A percentile compares a stretch with the other conserved stretches of the same genome.
These are phyloP conservation scores for Triplophysa bombifrons DNA, from an alignment of 2,797 vertebrate genomes.

Conservation along the genomic window DNA sequence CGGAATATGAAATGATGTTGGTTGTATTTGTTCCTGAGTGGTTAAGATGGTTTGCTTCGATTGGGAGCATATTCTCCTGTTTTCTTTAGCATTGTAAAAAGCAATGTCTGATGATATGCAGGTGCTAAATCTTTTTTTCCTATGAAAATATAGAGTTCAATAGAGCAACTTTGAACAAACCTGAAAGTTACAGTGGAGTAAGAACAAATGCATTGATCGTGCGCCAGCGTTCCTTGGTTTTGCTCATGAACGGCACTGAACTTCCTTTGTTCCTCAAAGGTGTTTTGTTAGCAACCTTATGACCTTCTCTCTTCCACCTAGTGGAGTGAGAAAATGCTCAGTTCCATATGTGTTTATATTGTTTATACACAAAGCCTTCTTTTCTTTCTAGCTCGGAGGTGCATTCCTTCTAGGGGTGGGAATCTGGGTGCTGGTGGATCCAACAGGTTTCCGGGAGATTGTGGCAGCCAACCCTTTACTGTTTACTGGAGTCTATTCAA, in stretches of 20 bases:
- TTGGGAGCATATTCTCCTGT: slow-evolving; percentile 16
- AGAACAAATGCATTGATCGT: slow-evolving; percentile 32
- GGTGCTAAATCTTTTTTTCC: slow-evolving; percentile 24
- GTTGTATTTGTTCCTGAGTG: background rate
- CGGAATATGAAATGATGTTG: background rate
- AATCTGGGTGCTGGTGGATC: slow-evolving; percentile 86
- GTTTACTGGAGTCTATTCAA: slow-evolving; percentile 81
- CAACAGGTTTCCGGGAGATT: slow-evolving; percentile 85
- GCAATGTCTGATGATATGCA: slow-evolving; percentile 4
- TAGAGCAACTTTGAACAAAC: slow-evolving; percentile 42
- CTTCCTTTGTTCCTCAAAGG: slow-evolving; percentile 30
- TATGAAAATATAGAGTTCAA: slow-evolving; percentile 39
- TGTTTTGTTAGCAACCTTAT: slow-evolving; percentile 21
- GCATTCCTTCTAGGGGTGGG: slow-evolving; percentile 82
- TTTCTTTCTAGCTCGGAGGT: slow-evolving; percentile 77
- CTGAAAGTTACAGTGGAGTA: slow-evolving; percentile 3
- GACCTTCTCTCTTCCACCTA: slow-evolving; percentile 23
- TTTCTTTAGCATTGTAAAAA: slow-evolving; percentile 22
- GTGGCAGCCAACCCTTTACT: slow-evolving; percentile 83
- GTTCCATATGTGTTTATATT: slow-evolving; percentile 4
- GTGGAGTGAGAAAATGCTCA: slow-evolving; percentile 3
- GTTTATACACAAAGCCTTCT: background rate
- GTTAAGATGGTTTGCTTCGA: slow-evolving; percentile 2
- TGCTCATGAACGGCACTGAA: background rate
- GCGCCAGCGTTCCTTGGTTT: slow-evolving; percentile 25